Conservation (phyloP, 1,140 invertebrate species). For the Drosophila orena region DNA sequence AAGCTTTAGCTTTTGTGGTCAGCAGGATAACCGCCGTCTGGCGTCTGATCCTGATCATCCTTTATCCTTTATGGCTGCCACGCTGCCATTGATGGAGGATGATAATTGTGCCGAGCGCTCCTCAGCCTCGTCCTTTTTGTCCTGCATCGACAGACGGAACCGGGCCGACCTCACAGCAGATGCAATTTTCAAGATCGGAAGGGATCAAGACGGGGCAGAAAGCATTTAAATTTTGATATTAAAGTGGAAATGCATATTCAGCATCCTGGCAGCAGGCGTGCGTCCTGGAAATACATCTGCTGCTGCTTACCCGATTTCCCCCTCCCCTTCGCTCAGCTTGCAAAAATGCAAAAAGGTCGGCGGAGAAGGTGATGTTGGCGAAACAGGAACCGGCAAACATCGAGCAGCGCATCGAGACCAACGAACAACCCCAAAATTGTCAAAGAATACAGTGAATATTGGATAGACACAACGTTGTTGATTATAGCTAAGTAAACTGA, state of each 20-base stretch:
- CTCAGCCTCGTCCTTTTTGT: conserved; percentile 40
- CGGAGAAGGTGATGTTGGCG: conserved; percentile 55
- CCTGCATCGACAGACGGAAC: conserved; percentile 20
- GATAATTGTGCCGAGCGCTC: conserved; percentile 62
- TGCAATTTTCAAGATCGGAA: conserved; percentile 77
- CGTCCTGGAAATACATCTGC: conserved; percentile 79
- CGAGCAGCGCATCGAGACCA: conserved; percentile 12
- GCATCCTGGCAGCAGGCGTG: conserved; percentile 80
- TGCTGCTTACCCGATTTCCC: conserved; percentile 46
- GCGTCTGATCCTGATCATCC: conserved; percentile 39
- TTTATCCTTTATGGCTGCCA: conserved; percentile 35
- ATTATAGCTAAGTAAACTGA: background rate
- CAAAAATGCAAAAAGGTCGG: conserved; percentile 43
- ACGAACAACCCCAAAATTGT: conserved; percentile 43
- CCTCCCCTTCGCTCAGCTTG: conserved; percentile 17
- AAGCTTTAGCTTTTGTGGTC: conserved; percentile 29
- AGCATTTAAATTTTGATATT: conserved; percentile 83
- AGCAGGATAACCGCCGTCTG: conserved; percentile 56
- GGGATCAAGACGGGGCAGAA: conserved; percentile 59
- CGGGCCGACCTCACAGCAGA: conserved; percentile 60
- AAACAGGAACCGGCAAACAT: conserved; percentile 68
- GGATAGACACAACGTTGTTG: background rate
- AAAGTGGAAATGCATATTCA: conserved; percentile 84
- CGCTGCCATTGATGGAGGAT: conserved; percentile 48
- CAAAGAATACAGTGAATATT: conserved; percentile 41